Conservation (phyloP, 2,113 vertebrate species). For the Struthidea cinerea region DNA sequence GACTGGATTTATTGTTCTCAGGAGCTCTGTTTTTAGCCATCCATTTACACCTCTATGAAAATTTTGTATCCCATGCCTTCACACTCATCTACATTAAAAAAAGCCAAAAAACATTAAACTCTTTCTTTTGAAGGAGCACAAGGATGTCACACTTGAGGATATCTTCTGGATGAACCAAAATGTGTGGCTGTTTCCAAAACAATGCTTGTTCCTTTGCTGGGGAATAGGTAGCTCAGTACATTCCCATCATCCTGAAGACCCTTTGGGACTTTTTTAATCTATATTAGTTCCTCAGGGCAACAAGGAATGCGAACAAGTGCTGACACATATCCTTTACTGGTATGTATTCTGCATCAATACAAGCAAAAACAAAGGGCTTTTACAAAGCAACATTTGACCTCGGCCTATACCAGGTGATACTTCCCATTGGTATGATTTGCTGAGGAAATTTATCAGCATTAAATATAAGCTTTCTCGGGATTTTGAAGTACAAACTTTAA, state of each 20-base stretch:
- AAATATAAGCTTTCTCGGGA: background rate
- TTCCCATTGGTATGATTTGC: background rate
- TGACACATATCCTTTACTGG: background rate
- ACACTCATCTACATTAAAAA: background rate
- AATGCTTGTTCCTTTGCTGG: background rate
- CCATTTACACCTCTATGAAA: background rate
- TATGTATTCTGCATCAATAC: background rate
- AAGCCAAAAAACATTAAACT: background rate
- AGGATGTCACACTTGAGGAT: background rate
- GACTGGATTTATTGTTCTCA: background rate
- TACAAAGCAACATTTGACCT: background rate
- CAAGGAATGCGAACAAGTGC: background rate
- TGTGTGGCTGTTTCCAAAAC: background rate
- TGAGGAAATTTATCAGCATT: background rate
- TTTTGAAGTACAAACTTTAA: background rate
- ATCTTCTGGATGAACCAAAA: background rate
- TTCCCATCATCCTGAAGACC: background rate
- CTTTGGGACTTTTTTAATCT: background rate
- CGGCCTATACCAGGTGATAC: background rate
- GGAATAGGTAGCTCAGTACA: background rate
- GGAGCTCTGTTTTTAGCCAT: background rate
- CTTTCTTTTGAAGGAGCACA: background rate
- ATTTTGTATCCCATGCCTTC: background rate
- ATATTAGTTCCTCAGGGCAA: background rate
- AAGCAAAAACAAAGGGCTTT: background rate